Conservation (phyloP, 2,113 vertebrate genomes). For the Cranoglanis bouderius region DNA sequence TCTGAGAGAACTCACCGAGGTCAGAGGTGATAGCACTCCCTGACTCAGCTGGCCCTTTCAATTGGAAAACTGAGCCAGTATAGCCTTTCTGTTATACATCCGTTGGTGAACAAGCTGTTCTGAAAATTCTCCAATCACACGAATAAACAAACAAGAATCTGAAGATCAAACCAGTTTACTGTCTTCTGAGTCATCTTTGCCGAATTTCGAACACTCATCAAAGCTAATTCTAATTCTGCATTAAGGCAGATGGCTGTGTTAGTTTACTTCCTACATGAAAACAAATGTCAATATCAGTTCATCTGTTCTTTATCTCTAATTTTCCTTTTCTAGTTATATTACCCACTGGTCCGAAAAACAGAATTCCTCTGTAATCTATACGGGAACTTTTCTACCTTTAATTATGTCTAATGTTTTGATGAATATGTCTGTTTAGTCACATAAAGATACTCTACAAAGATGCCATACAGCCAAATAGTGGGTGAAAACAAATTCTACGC, state of each 20-base stretch:
- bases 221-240: conserved; percentile 5
- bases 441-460: neutral
- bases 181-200: conserved; percentile 1
- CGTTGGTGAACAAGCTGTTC: neutral
- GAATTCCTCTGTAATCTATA: neutral
- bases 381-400: neutral
- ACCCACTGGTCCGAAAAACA: neutral
- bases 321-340: neutral
- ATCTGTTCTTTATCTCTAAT: neutral
- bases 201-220: neutral
- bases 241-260: conserved; percentile 15
- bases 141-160: neutral
- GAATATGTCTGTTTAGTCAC: neutral
- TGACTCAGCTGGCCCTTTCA: neutral
- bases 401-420: neutral
- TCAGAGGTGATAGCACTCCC: neutral
- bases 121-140: too few relatives aligned
- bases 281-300: conserved; percentile 6
- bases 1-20: neutral
- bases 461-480: neutral
- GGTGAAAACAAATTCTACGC: neutral
- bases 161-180: neutral
- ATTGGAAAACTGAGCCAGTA: neutral
- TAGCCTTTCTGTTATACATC: neutral
- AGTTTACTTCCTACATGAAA: conserved; percentile 3